Percentiles rank a stretch among this genome's conserved stretches.
Evolutionary conservation across 2,888 invertebrate genomes (phyloP).

Genomic region (Molorchus minor): DNA sequence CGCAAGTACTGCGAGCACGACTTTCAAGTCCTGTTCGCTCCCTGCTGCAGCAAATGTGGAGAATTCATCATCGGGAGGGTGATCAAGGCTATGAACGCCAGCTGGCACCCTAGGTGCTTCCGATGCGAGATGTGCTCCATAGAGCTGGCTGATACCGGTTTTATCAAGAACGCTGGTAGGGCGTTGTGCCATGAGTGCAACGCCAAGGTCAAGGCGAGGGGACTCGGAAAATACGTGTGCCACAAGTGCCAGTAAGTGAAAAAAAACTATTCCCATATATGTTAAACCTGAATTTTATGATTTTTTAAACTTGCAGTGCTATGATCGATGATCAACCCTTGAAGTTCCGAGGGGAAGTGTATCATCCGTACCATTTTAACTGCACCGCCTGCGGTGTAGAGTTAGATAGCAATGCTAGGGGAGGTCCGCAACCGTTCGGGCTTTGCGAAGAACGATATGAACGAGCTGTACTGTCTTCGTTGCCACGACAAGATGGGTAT

Average conservation of each 20-base stretch:
- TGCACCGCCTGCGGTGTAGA: conserved; percentile 93
- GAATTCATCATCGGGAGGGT: conserved; percentile 99
- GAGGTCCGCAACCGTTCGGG: conserved; percentile 94
- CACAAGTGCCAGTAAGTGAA: conserved; percentile 94
- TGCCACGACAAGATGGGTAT: conserved; percentile 99
- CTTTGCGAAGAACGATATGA: conserved; percentile 90
- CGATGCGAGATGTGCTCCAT: conserved; percentile 92
- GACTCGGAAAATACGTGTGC: conserved; percentile 95
- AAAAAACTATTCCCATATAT: neutral
- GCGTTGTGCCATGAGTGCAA: conserved; percentile 97
- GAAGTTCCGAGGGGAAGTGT: conserved; percentile 94
- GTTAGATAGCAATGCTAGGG: conserved; percentile 92
- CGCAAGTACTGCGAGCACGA: conserved; percentile 99
- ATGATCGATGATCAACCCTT: conserved; percentile 91
- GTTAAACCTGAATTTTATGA: neutral
- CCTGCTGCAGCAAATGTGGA: conserved; percentile 77
- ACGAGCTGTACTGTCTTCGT: conserved; percentile 95
- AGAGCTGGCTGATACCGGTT: conserved; percentile 95
- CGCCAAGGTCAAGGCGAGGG: conserved; percentile 93
- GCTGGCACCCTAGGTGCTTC: conserved; percentile 99
- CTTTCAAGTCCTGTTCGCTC: conserved; percentile 93
- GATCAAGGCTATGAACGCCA: conserved; percentile 98
- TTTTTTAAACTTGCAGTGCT: conserved; percentile 68
- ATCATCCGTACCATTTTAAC: conserved; percentile 99
- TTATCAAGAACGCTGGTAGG: conserved; percentile 89